Percentiles rank a stretch among this genome's conserved stretches.
phyloP scores from a whole-genome alignment of 30 jellyfish, hydroid and myxozoan genomes.

The Hydractinia echinata region DNA sequence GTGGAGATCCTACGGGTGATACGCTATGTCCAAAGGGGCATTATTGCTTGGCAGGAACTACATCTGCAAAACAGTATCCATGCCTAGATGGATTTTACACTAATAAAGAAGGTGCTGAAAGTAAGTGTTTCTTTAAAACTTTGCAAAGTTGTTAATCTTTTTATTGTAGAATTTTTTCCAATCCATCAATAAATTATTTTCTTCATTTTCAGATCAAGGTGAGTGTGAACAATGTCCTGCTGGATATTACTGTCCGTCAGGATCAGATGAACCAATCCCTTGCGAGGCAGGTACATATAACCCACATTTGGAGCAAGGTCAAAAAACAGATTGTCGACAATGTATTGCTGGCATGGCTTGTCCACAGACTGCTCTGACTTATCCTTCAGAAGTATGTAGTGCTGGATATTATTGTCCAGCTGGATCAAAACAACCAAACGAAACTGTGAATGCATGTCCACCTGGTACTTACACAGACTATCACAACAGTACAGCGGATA shows the following conservation, averaged over 20 bases:
- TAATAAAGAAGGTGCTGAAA: conserved; percentile 76
- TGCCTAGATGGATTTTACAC: conserved; percentile 93
- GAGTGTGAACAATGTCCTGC: conserved; percentile 87
- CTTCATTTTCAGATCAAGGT: conserved; percentile 45
- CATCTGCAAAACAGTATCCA: conserved; percentile 64
- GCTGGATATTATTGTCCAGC: conserved; percentile 99
- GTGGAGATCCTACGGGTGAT: conserved; percentile 94
- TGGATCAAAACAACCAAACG: conserved; percentile 79
- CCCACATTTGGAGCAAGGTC: conserved; percentile 61
- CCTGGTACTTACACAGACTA: conserved; percentile 94
- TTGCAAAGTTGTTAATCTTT: no score
- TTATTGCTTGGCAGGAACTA: conserved; percentile 81
- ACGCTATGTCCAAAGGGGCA: conserved; percentile 94
- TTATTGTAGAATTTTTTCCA: no score
- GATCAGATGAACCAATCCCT: conserved; percentile 69
- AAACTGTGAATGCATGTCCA: conserved; percentile 79
- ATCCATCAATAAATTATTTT: not conserved
- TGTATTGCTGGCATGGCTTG: conserved; percentile 99
- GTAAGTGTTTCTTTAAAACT: conserved; percentile 37
- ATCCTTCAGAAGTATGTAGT: conserved; percentile 81
- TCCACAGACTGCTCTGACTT: conserved; percentile 70
- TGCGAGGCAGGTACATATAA: conserved; percentile 92
- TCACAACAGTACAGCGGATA: conserved; percentile 75
- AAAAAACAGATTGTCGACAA: conserved; percentile 59
- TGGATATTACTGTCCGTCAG: conserved; percentile 77